Conservation (phyloP, 2,797 vertebrate species). For the Cyprinodon diabolis region DNA sequence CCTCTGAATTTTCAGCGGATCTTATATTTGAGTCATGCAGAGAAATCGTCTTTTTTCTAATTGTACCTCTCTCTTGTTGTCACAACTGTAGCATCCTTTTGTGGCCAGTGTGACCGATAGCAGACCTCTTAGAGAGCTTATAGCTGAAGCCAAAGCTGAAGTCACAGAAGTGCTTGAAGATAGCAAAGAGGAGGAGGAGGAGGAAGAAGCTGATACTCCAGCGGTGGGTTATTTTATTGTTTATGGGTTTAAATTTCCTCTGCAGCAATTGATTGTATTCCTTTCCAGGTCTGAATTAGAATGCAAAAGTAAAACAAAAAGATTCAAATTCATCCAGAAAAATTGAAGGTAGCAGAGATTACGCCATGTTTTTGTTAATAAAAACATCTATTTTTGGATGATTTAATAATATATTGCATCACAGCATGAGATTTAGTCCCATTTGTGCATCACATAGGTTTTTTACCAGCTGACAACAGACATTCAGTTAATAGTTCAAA, state of each 20-base stretch:
- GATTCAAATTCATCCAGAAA: no score
- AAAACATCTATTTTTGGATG: no score
- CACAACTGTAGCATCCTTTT: slow-evolving; percentile 89
- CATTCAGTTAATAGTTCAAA: no score
- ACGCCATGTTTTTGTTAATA: no score
- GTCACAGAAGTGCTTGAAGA: slow-evolving; percentile 97
- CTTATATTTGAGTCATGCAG: not conserved
- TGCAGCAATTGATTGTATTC: no score
- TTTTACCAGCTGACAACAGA: no score
- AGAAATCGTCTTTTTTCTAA: not conserved
- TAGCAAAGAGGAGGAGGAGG: slow-evolving; percentile 97
- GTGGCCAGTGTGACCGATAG: slow-evolving; percentile 86
- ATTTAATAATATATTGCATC: not conserved
- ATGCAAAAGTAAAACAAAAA: not conserved
- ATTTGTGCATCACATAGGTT: not conserved
- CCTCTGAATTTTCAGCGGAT: not conserved
- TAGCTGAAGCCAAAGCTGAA: slow-evolving; percentile 98
- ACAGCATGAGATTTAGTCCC: not conserved
- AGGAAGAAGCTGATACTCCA: slow-evolving; percentile 91
- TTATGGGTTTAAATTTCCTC: not conserved
- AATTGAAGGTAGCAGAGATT: not conserved
- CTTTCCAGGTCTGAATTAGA: no score
- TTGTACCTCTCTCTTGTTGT: slow-evolving; percentile 11
- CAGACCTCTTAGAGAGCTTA: slow-evolving; percentile 92
- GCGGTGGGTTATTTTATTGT: slow-evolving; percentile 77